A percentile compares a stretch with the other conserved stretches of the same genome.
These are phyloP conservation scores for Ditula angustiorana DNA, from an alignment of 2,888 invertebrate species.

Conservation along the genomic window DNA sequence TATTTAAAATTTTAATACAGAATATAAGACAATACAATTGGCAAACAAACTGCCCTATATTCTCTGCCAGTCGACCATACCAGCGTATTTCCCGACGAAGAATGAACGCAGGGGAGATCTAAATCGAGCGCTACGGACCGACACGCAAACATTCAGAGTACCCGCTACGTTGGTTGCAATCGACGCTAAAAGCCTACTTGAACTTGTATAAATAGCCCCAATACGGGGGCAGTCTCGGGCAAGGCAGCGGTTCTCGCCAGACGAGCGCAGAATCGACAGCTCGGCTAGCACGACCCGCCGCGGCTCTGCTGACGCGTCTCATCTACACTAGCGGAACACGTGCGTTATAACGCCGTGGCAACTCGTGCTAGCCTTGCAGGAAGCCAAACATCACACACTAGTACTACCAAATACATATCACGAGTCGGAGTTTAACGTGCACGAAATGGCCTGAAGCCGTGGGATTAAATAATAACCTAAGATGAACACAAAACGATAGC, in stretches of 20 bases:
- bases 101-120: conserved; percentile 8
- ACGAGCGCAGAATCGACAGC: conserved; percentile 1
- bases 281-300: background rate
- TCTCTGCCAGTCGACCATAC: background rate
- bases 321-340: too few species aligned
- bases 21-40: too few species aligned
- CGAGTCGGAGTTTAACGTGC: conserved; percentile 6
- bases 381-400: conserved; percentile 63
- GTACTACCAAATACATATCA: conserved; percentile 17
- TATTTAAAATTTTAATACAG: too few species aligned
- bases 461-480: conserved; percentile 28
- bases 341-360: background rate
- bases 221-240: conserved; percentile 45
- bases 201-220: conserved; percentile 50
- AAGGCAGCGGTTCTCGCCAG: conserved; percentile 66
- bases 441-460: conserved; percentile 4
- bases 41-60: conserved; percentile 3
- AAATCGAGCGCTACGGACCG: background rate
- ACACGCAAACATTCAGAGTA: background rate
- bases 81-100: conserved; percentile 27
- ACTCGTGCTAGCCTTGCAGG: conserved; percentile 47
- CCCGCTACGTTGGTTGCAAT: background rate
- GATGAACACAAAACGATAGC: conserved; percentile 32
- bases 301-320: too few species aligned
- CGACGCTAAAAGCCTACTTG: conserved; percentile 7